These are phyloP conservation scores for Pseudomyrmex flavicornis DNA, from an alignment of 1,140 invertebrate species.

Conservation along the genomic window DNA sequence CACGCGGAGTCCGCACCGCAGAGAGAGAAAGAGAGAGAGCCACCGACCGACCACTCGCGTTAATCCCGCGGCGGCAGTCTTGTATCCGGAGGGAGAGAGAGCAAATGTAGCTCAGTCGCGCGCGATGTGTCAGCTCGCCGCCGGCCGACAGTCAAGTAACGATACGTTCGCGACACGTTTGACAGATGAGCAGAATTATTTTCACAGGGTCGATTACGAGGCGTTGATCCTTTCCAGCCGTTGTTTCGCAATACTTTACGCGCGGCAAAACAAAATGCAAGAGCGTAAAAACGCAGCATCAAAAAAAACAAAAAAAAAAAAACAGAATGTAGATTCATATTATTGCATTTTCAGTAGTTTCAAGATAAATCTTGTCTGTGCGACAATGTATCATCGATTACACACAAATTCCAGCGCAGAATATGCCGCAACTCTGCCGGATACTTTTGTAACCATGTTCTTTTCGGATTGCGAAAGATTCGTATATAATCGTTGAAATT, in stretches of 20 bases:
- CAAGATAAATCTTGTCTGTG: neutral
- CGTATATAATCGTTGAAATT: neutral
- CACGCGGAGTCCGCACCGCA: slow-evolving; percentile 14
- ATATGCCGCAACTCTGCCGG: neutral
- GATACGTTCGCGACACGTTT: slow-evolving; percentile 4
- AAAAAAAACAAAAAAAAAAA: too few species aligned
- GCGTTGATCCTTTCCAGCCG: neutral
- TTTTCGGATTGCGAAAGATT: neutral
- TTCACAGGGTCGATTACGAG: neutral
- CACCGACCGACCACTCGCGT: neutral
- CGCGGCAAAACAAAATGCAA: neutral
- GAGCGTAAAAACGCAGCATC: neutral
- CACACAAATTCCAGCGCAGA: neutral
- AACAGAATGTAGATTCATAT: neutral
- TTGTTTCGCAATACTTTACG: neutral
- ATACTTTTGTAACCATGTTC: neutral
- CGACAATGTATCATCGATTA: neutral
- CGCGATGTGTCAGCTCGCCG: neutral
- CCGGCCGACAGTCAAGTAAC: slow-evolving; percentile 5
- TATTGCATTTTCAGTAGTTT: neutral
- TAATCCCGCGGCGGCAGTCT: slow-evolving; percentile 2
- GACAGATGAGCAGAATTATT: slow-evolving; percentile 24
- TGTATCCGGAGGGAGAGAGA: neutral
- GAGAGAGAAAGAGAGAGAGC: neutral
- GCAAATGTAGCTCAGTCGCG: slow-evolving; percentile 9